phyloP scores from a whole-genome alignment of 1,140 invertebrate species.

The Watersipora subatra region DNA sequence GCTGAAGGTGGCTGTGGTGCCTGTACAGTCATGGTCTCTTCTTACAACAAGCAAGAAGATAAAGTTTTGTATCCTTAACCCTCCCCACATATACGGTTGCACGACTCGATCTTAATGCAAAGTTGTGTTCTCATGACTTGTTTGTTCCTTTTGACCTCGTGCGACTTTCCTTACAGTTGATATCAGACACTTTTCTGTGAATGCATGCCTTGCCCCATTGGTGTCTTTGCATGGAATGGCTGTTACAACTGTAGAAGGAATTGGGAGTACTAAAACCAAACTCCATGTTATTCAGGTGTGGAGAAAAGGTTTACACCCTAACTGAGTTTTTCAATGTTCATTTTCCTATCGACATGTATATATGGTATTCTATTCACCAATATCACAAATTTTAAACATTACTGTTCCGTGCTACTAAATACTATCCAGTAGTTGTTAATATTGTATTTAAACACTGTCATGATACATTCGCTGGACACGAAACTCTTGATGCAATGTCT shows the following conservation, averaged over 20 bases:
- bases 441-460: too few relatives aligned
- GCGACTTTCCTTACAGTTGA: not conserved
- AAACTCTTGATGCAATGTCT: too few relatives aligned
- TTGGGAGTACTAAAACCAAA: constrained; percentile 9
- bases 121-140: not conserved
- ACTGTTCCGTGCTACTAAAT: not conserved
- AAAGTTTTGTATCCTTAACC: not conserved
- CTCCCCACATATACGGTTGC: too few relatives aligned
- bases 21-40: constrained; percentile 57
- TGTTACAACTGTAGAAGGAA: constrained; percentile 16
- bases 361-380: too few relatives aligned
- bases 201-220: constrained; percentile 12
- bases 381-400: too few relatives aligned
- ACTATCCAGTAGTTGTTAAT: not conserved
- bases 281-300: constrained; percentile 16
- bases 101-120: not conserved
- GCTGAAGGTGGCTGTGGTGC: constrained; percentile 68
- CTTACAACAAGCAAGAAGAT: constrained; percentile 38
- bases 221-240: constrained; percentile 11
- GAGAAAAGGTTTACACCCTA: too few relatives aligned
- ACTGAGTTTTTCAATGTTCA: too few relatives aligned
- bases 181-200: constrained; percentile 12
- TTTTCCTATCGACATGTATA: too few relatives aligned
- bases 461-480: too few relatives aligned
- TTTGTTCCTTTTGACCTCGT: not conserved